These are phyloP conservation scores for Rhogogaster chlorosoma DNA, from an alignment of 2,888 invertebrate genomes.

Conservation along the genomic window DNA sequence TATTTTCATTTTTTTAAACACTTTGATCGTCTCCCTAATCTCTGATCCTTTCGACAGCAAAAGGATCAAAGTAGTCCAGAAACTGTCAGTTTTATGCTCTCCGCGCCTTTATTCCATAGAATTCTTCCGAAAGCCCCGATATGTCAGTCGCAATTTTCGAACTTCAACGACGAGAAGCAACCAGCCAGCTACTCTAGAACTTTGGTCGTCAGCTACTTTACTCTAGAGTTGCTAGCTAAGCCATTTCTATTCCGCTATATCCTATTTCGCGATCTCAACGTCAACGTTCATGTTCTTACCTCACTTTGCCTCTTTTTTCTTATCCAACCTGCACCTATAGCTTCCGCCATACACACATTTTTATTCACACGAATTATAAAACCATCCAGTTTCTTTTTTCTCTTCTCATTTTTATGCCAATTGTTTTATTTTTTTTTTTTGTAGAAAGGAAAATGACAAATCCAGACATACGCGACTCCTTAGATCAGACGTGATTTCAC, in stretches of 20 bases:
- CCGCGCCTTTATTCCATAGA: conserved; percentile 1
- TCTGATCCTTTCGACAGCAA: neutral
- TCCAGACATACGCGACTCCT: neutral
- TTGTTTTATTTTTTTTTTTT: too few species aligned
- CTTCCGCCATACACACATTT: neutral
- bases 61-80: neutral
- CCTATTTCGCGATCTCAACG: conserved; percentile 2
- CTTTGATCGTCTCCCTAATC: neutral
- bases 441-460: too few species aligned
- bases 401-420: neutral
- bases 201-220: conserved; percentile 45
- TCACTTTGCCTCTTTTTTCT: neutral
- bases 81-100: conserved; percentile 16
- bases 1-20: neutral
- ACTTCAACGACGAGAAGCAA: conserved; percentile 18
- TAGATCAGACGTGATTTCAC: neutral
- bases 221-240: conserved; percentile 17
- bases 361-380: neutral
- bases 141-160: conserved; percentile 37
- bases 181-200: conserved; percentile 32
- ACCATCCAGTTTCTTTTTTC: neutral
- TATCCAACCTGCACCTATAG: neutral
- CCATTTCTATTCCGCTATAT: conserved; percentile 22
- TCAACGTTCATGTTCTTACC: neutral
- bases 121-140: neutral